Conservation (phyloP, 1,140 invertebrate species). For the Limonius californicus region DNA sequence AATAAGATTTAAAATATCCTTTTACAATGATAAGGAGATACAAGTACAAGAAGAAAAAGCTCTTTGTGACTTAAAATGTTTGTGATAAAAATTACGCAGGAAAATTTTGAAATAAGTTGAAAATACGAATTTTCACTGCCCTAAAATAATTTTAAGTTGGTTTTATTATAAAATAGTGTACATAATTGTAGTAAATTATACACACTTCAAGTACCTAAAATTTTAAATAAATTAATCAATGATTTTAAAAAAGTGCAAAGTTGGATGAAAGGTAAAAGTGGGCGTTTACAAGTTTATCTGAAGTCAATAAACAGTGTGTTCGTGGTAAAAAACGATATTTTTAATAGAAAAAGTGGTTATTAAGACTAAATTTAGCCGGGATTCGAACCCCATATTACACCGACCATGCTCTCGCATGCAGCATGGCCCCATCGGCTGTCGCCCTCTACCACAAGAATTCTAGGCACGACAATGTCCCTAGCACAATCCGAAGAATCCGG, state of each 20-base stretch:
- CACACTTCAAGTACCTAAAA: no score
- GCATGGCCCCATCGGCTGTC: constrained; percentile 45
- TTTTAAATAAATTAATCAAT: no score
- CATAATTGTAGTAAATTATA: no score
- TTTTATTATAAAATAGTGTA: neutral
- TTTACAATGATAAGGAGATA: neutral
- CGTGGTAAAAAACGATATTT: neutral
- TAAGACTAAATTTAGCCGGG: neutral
- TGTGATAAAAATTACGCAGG: neutral
- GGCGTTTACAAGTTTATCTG: no score
- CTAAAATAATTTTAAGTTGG: no score
- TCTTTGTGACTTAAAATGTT: neutral
- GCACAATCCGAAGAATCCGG: constrained; percentile 47
- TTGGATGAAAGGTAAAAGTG: no score
- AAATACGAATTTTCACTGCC: no score
- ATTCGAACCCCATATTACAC: neutral
- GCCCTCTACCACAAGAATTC: constrained; percentile 36
- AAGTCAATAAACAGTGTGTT: no score
- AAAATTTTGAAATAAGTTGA: neutral
- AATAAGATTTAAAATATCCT: neutral
- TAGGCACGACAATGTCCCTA: constrained; percentile 35
- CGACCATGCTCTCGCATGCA: constrained; percentile 42
- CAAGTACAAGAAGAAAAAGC: neutral
- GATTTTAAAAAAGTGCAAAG: no score
- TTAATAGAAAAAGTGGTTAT: no score